Evolutionary conservation across 2,113 vertebrate species (phyloP).

Genomic region (Emydocephalus ijimae): DNA sequence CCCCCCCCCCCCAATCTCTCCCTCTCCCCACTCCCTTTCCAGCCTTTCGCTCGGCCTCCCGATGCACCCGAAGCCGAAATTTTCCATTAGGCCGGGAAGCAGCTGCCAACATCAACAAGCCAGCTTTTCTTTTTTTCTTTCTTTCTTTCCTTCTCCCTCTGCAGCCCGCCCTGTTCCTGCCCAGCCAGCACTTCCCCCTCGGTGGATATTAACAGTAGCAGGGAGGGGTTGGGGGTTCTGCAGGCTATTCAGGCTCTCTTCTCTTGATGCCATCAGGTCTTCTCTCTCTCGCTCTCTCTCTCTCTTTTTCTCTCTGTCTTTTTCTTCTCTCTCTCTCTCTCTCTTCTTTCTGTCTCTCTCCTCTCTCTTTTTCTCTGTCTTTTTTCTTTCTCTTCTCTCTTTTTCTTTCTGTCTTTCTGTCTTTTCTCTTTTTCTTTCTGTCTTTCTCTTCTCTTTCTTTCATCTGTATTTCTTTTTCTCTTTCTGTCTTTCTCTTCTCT

Average conservation of each 20-base stretch:
- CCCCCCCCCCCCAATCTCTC: constrained; percentile 14
- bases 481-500: no score
- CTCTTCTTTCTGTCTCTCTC: rapidly evolving
- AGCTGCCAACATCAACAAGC: constrained; percentile 62
- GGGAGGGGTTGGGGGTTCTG: not conserved
- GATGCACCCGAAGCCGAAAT: constrained; percentile 57
- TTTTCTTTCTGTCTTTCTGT: no score
- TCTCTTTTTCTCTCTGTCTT: no score
- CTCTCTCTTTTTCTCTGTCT: no score
- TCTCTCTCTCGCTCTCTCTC: no score
- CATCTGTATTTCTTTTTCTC: no score
- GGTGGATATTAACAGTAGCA: not conserved
- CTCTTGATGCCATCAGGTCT: not conserved
- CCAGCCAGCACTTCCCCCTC: constrained; percentile 18
- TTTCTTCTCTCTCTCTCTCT: no score
- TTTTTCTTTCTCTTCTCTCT: no score
- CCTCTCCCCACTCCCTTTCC: not conserved
- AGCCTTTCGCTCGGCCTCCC: constrained; percentile 34
- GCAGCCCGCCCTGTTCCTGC: constrained; percentile 36
- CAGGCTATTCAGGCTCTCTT: not conserved
- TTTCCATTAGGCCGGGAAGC: constrained; percentile 62
- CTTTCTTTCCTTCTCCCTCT: not conserved
- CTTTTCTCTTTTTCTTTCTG: no score
- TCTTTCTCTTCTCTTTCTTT: no score
- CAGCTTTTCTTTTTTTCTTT: constrained; percentile 37